Conservation (phyloP, 1,140 invertebrate species). For the Drosophila varians region DNA sequence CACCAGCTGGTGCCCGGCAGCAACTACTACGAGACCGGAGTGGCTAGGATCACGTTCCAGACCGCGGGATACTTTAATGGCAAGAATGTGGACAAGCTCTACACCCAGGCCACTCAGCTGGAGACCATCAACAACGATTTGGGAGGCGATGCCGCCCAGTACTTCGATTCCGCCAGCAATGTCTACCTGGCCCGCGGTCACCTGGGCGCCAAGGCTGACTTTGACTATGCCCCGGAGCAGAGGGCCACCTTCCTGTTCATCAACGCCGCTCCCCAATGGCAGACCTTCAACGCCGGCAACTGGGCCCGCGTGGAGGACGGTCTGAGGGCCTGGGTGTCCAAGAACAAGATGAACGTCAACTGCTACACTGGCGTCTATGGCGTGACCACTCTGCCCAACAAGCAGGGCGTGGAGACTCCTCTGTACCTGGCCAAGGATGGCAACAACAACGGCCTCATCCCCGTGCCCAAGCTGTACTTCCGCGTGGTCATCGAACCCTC, state of each 20-base stretch:
- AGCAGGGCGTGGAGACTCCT: constrained; percentile 79
- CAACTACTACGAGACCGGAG: constrained; percentile 71
- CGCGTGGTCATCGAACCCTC: constrained; percentile 85
- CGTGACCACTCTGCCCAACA: constrained; percentile 84
- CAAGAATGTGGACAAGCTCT: constrained; percentile 79
- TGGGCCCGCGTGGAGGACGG: constrained; percentile 85
- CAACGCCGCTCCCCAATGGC: constrained; percentile 88
- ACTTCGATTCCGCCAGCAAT: constrained; percentile 57
- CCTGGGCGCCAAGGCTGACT: constrained; percentile 88
- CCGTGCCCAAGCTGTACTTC: constrained; percentile 86
- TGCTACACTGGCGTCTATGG: constrained; percentile 87
- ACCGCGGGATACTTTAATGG: constrained; percentile 72
- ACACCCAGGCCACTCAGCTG: constrained; percentile 73
- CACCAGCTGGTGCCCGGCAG: constrained; percentile 73
- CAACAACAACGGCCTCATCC: constrained; percentile 81
- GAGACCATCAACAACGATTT: constrained; percentile 72
- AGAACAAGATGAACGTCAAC: constrained; percentile 82
- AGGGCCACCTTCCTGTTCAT: constrained; percentile 88
- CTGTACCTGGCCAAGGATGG: constrained; percentile 84
- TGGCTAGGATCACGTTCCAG: constrained; percentile 79
- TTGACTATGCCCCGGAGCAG: constrained; percentile 86
- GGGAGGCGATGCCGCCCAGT: constrained; percentile 60
- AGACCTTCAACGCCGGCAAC: constrained; percentile 87
- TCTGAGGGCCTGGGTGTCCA: constrained; percentile 82
- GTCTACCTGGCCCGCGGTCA: constrained; percentile 87